phyloP scores from a whole-genome alignment of 2,888 invertebrate genomes.

The Augiades crinisus region DNA sequence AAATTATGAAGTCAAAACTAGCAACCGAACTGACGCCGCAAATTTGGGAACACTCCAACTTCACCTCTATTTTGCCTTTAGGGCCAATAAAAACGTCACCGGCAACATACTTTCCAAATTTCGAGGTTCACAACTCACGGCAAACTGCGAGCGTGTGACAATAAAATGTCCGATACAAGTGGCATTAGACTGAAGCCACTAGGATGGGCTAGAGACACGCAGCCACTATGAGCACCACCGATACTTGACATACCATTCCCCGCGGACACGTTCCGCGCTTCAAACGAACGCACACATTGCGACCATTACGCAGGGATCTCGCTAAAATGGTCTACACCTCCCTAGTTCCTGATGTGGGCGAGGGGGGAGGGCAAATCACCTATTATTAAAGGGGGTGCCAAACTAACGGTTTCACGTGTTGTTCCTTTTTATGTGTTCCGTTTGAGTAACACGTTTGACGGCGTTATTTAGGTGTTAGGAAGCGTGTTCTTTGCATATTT shows the following conservation, averaged over 20 bases:
- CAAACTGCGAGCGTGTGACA: constrained; percentile 69
- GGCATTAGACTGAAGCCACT: constrained; percentile 64
- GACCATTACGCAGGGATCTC: constrained; percentile 42
- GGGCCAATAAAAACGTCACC: constrained; percentile 70
- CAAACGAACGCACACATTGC: constrained; percentile 21
- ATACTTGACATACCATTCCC: constrained; percentile 29
- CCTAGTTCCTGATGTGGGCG: constrained; percentile 44
- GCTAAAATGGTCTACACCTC: constrained; percentile 42
- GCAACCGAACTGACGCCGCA: constrained; percentile 55
- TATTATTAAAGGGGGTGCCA: constrained; percentile 77
- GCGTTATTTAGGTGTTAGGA: constrained; percentile 65
- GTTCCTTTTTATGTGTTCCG: constrained; percentile 73
- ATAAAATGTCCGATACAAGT: constrained; percentile 76
- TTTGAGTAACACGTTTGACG: constrained; percentile 59
- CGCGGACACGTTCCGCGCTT: constrained; percentile 18
- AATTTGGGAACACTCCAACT: constrained; percentile 65
- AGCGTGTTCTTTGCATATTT: constrained; percentile 45
- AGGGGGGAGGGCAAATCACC: constrained; percentile 64
- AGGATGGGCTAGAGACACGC: constrained; percentile 70
- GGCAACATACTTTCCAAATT: constrained; percentile 64
- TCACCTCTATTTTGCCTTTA: constrained; percentile 67
- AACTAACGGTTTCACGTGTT: constrained; percentile 74
- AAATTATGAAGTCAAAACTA: constrained; percentile 26
- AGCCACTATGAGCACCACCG: constrained; percentile 40
- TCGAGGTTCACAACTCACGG: constrained; percentile 62